Base-by-base conservation (phyloP, 1,140 invertebrate genomes). In the Platorchestia sp. region DNA sequence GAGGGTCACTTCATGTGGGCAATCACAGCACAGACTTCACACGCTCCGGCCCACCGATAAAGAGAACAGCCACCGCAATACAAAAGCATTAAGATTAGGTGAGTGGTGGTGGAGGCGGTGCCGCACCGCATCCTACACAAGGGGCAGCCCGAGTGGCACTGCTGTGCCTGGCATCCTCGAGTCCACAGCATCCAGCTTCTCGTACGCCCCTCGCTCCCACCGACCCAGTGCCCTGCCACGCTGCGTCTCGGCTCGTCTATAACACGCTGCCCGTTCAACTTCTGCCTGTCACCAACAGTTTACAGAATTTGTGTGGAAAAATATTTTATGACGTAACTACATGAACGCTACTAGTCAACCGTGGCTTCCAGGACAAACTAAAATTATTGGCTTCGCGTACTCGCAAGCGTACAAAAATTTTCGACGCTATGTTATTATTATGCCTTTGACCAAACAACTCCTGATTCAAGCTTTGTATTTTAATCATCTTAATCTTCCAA, bases 61-160 rank as follows among this genome's bases (percentile, higher is more conserved):
- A 75, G 59, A 75, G 59, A 27, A 75, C 59, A 27, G 14, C 10
- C 59, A 75, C 36, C 59, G 14, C 59, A 10, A 75, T 75, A 75
- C 10, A 22, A 75, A 75, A 75, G 59, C 27, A 75, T 75, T 10
- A 75, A 75, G 59, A 75, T 75, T 36, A 75, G 59, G 59, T 75
- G 59, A 22, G 59, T 75, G 59, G 59, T 75, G 7, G 59, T 10
- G 36, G 36, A 93, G 45, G 43, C 91, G 22, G 45, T 44, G 45
- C 41, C 0, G 91, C 44, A 93, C n/a, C 91, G 44, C 91, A 93
- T 14, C 91, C 91, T 5, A 47, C 91, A 45, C 91, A 47, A 93
- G 5, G 40, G 14, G 43, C 44, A 93, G 91, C 91, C 91, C 36
- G 45, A 93, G 45, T 93, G 91, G 91, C 91, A 93, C 91, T 93